Percentiles rank a stretch among this genome's conserved stretches.
phyloP scores from a whole-genome alignment of 2,888 invertebrate species.

The Camponotus fellah region DNA sequence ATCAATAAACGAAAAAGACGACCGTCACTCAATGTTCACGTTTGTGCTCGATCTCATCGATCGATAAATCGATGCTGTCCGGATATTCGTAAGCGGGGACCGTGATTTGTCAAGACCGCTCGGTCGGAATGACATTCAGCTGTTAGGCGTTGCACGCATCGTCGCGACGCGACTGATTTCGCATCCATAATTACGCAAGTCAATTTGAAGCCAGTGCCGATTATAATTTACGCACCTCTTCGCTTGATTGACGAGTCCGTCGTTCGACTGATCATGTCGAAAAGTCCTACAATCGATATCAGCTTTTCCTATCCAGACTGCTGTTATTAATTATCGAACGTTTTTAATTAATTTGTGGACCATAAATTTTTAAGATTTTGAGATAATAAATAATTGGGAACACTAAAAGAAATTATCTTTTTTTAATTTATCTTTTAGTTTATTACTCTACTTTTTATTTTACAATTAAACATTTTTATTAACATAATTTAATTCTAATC shows the following conservation, averaged over 20 bases:
- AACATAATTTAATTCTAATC: background rate
- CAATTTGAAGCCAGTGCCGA: slow-evolving; percentile 51
- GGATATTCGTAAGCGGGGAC: slow-evolving; percentile 24
- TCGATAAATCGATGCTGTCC: slow-evolving; percentile 33
- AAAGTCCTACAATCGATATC: slow-evolving; percentile 42
- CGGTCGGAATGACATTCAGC: slow-evolving; percentile 45
- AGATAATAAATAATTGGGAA: background rate
- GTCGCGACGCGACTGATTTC: slow-evolving; percentile 38
- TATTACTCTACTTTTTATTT: background rate
- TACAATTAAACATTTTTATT: background rate
- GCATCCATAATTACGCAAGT: slow-evolving; percentile 48
- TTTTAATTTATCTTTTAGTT: background rate
- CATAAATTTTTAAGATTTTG: background rate
- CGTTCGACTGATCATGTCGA: slow-evolving; percentile 23
- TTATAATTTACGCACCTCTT: slow-evolving; percentile 48
- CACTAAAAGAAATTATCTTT: too few relatives aligned
- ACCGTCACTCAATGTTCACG: slow-evolving; percentile 26
- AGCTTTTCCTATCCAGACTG: background rate
- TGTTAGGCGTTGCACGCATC: slow-evolving; percentile 27
- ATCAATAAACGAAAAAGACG: background rate
- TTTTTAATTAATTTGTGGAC: too few relatives aligned
- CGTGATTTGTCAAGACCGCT: slow-evolving; percentile 43
- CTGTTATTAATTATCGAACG: slow-evolving; percentile 18
- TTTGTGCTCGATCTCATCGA: slow-evolving; percentile 12
- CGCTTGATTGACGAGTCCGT: slow-evolving; percentile 43